phyloP scores from a whole-genome alignment of 2,113 vertebrate genomes.

The Apaloderma vittatum region DNA sequence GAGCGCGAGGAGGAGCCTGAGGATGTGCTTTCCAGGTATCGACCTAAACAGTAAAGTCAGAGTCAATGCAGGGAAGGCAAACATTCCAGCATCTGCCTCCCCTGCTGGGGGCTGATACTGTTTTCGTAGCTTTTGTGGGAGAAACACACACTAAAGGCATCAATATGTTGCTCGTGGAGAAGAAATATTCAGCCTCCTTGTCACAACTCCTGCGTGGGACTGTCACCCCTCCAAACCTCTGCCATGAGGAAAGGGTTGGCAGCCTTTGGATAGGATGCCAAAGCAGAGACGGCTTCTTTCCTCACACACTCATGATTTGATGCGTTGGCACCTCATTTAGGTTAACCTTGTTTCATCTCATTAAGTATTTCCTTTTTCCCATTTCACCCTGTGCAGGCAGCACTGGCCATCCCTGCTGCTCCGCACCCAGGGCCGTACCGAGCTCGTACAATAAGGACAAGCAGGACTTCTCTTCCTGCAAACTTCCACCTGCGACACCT shows the following conservation, averaged over 20 bases:
- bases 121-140: background rate
- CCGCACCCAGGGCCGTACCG: fast-evolving
- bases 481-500: background rate
- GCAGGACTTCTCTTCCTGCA: background rate
- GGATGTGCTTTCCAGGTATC: constrained; percentile 89
- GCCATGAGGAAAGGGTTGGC: background rate
- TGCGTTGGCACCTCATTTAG: background rate
- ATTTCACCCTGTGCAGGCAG: background rate
- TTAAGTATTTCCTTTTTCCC: background rate
- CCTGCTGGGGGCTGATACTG: background rate
- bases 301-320: fast-evolving
- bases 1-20: constrained; percentile 90
- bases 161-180: background rate
- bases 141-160: background rate
- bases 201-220: fast-evolving
- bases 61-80: background rate
- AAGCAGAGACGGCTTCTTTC: background rate
- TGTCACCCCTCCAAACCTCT: background rate
- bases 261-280: background rate
- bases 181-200: background rate
- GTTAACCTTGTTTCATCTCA: background rate
- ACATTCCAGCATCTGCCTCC: background rate
- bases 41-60: constrained; percentile 70
- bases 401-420: background rate
- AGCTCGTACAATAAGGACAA: fast-evolving